Evolutionary conservation across 2,797 vertebrate genomes (phyloP).

Genomic region (Hoplostethus mediterraneus): DNA sequence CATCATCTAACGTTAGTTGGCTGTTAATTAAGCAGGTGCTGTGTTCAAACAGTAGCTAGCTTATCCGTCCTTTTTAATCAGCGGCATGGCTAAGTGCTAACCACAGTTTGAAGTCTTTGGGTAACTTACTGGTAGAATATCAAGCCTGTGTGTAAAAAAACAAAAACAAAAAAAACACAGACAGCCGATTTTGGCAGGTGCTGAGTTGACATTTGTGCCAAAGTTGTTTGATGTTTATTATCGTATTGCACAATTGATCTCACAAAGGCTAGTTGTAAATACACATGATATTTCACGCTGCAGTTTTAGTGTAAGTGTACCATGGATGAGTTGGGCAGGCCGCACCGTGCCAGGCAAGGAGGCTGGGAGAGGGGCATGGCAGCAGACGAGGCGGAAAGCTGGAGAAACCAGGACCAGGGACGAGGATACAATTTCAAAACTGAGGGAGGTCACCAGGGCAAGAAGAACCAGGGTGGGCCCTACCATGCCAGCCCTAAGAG

Average conservation of each 20-base stretch:
- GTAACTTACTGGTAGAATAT: too few species aligned
- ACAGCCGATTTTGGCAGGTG: not conserved
- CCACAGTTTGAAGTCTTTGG: too few species aligned
- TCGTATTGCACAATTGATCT: not conserved
- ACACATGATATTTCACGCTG: constrained; percentile 22
- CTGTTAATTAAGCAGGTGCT: not conserved
- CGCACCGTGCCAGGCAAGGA: constrained; percentile 80
- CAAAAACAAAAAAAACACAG: too few species aligned
- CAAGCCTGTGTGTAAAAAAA: too few species aligned
- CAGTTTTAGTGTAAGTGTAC: constrained; percentile 77
- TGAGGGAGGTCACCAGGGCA: constrained; percentile 82
- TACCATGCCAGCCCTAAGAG: constrained; percentile 84
- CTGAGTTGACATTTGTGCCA: not conserved
- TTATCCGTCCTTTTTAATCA: too few species aligned
- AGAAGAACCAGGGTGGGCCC: constrained; percentile 75
- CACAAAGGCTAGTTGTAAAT: not conserved
- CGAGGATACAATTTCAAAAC: constrained; percentile 81
- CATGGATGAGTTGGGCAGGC: constrained; percentile 89
- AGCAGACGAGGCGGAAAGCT: constrained; percentile 80
- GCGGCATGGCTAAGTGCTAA: too few species aligned
- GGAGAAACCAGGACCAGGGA: constrained; percentile 82
- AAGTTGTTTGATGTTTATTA: not conserved
- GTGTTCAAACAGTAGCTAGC: too few species aligned
- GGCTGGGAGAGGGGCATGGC: constrained; percentile 78
- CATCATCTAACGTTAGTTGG: not conserved